phyloP scores from a whole-genome alignment of 1,140 invertebrate species.

The Bombus huntii region DNA sequence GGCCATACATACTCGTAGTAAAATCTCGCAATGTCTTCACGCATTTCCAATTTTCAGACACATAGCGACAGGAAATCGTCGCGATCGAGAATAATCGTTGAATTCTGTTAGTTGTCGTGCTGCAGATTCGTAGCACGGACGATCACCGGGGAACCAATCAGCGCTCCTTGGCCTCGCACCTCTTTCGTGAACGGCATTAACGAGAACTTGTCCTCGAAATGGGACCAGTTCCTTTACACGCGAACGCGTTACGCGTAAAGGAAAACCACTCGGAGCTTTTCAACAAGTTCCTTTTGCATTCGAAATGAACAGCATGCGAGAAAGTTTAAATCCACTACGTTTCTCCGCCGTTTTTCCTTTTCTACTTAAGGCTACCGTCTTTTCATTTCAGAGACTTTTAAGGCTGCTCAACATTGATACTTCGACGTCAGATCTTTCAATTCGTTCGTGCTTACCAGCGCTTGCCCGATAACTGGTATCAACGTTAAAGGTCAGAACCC shows the following conservation, averaged over 20 bases:
- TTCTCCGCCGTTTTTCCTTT: no score
- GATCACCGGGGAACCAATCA: constrained; percentile 56
- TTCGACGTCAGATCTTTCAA: neutral
- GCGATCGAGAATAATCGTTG: constrained; percentile 26
- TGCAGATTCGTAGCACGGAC: constrained; percentile 52
- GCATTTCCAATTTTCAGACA: constrained; percentile 51
- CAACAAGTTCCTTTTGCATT: neutral
- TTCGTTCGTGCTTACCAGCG: neutral
- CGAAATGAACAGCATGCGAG: neutral
- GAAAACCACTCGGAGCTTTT: neutral
- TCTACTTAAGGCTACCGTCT: neutral
- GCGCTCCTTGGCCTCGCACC: neutral
- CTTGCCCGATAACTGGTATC: neutral
- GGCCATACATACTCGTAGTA: no score
- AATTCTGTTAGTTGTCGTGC: constrained; percentile 50
- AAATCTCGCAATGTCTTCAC: constrained; percentile 19
- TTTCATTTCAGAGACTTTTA: neutral
- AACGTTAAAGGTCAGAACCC: neutral
- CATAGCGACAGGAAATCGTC: constrained; percentile 18
- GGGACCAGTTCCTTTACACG: neutral
- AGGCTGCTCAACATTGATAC: neutral
- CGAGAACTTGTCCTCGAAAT: constrained; percentile 13
- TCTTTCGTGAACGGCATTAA: constrained; percentile 31
- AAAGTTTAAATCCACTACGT: neutral
- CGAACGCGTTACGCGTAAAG: neutral